Conservation (phyloP, 2,797 vertebrate species). For the Rousettus madagascariensis region DNA sequence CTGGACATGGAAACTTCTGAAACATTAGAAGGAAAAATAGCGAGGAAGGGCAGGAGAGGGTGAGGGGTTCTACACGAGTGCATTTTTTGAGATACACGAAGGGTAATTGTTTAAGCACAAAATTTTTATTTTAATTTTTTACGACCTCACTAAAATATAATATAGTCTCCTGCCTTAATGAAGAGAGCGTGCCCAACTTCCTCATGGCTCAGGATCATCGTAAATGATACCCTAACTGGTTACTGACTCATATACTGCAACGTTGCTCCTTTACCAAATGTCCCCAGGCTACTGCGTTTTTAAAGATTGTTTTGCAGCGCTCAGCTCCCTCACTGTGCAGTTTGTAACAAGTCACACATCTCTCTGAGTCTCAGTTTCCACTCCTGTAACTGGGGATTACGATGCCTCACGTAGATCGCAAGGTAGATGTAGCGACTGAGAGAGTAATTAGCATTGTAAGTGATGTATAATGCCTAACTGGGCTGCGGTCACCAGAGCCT, state of each 20-base stretch:
- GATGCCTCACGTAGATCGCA: fast-evolving
- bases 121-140: not conserved
- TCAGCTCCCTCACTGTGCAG: not conserved
- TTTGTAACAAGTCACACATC: too few species aligned
- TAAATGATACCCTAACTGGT: not conserved
- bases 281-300: not conserved
- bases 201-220: fast-evolving
- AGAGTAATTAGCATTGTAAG: not conserved
- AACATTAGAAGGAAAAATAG: not conserved
- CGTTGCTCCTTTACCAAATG: not conserved
- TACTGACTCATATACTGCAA: fast-evolving
- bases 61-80: not conserved
- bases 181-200: not conserved
- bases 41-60: too few species aligned
- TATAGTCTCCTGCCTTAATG: not conserved
- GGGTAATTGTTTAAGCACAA: not conserved
- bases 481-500: not conserved
- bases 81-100: not conserved
- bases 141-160: not conserved
- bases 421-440: not conserved
- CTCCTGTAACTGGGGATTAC: not conserved
- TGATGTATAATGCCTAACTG: not conserved
- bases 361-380: not conserved
- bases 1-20: fast-evolving
- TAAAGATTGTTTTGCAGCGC: not conserved